Base-by-base conservation (phyloP, 2,797 vertebrate genomes). In the Micropoecilia bifurca region DNA sequence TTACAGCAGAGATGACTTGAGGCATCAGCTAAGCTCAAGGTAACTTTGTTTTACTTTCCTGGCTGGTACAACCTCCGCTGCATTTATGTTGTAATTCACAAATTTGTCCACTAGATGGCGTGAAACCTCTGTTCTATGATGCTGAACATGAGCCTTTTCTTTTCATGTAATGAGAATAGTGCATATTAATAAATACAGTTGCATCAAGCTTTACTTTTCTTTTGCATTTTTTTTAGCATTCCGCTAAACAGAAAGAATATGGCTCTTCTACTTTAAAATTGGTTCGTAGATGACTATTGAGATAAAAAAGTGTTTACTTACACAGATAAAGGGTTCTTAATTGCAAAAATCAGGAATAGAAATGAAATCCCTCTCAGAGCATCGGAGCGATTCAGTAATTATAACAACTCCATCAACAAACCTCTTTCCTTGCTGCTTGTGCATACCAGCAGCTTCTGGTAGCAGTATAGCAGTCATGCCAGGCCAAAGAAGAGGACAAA, bases 401-500 rank as follows among this genome's bases (percentile, higher is more conserved):
- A 22, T 46, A 79, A 77, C 50, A 63, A 74, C 55, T 77, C 59
- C 43, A 89, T 85, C 73, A 86, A 80, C 83, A 84, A 83, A 87
- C 53, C 63, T 78, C 63, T 69, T 59, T 46, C 55, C 71, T 83
- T 71, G 78, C 66, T 83, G 76, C 77, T 89, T 87, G 1, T 82
- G 80, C 87, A 90, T 90, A 87, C 82, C 88, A 88, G 69, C 83
- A 91, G 88, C 88, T 90, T 89, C 91, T 28, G 57, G 89, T 78
- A 80, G 74, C 47, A 50, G 25, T 28, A 84, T 87, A 83, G 83
- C 77, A 93, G 80, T 86, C 83, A 80, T 82, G 90, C 89, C 85
- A 89, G 90, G 86, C 90, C 80, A 80, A 86, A 91, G 81, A 88
- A 46, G 55, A 80, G 91, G 90, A 96, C 93, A 95, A 95, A 95